phyloP scores from a whole-genome alignment of 2,888 invertebrate species.

The Pheosia gnoma region DNA sequence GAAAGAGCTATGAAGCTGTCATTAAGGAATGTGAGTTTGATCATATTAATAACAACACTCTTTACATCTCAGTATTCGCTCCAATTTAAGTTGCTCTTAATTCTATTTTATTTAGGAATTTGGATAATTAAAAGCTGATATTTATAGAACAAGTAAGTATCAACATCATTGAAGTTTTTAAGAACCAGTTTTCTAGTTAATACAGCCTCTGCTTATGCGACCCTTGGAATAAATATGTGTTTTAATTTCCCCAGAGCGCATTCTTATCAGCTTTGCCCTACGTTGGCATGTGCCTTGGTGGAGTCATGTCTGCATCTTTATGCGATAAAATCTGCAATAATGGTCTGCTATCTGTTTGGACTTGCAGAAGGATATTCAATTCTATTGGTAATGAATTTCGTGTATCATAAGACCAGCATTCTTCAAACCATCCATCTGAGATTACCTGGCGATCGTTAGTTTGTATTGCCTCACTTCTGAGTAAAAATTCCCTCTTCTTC shows the following conservation, averaged over 20 bases:
- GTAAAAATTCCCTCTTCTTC: no score
- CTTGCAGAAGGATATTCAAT: slow-evolving; percentile 80
- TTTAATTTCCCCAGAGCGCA: slow-evolving; percentile 79
- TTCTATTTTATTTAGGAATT: no score
- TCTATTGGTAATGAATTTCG: slow-evolving; percentile 69
- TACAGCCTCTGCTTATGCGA: not conserved
- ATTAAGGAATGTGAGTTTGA: slow-evolving; percentile 81
- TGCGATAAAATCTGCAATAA: slow-evolving; percentile 80
- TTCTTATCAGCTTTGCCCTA: slow-evolving; percentile 89
- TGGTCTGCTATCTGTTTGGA: slow-evolving; percentile 49
- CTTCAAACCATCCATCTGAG: no score
- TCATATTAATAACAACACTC: no score
- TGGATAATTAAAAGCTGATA: no score
- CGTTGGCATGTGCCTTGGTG: slow-evolving; percentile 87
- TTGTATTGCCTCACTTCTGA: no score
- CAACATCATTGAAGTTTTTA: no score
- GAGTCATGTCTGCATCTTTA: slow-evolving; percentile 84
- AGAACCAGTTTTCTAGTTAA: no score
- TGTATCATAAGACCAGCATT: not conserved
- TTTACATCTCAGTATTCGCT: no score
- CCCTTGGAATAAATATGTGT: not conserved
- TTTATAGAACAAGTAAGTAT: no score
- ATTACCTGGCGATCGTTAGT: no score
- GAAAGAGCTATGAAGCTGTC: slow-evolving; percentile 85
- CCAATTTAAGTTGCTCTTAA: no score